phyloP scores from a whole-genome alignment of 2,888 invertebrate species.

The Amphipyra tragopoginis region DNA sequence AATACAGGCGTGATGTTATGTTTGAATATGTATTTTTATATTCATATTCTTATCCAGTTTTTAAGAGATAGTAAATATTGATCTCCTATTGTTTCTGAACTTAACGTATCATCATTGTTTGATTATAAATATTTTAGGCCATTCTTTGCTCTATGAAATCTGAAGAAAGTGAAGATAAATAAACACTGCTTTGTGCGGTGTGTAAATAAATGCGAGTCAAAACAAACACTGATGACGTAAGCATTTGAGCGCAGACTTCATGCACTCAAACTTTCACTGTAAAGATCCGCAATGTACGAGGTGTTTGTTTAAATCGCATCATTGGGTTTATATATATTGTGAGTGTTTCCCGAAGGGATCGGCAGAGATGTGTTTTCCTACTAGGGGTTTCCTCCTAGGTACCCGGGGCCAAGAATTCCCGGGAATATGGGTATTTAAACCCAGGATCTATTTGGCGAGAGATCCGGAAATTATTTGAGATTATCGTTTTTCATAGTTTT shows the following conservation, averaged over 20 bases:
- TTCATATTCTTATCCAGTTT: not conserved
- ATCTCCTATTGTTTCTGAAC: not conserved
- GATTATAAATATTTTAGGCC: not conserved
- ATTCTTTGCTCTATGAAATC: conserved; percentile 19
- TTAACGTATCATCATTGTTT: not conserved
- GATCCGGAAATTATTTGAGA: too few relatives aligned
- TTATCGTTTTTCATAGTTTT: too few relatives aligned
- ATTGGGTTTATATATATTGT: too few relatives aligned
- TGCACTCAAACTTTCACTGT: conserved; percentile 34
- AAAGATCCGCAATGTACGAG: not conserved
- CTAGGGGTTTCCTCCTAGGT: too few relatives aligned
- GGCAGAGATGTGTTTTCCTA: too few relatives aligned
- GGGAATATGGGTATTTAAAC: too few relatives aligned
- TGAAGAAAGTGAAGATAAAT: conserved; percentile 40
- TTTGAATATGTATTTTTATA: not conserved
- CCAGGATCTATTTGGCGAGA: too few relatives aligned
- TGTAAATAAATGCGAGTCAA: conserved; percentile 14
- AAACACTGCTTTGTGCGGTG: conserved; percentile 21
- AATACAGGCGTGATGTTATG: too few relatives aligned
- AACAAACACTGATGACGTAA: conserved; percentile 20
- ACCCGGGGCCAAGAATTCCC: too few relatives aligned
- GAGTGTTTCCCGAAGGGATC: too few relatives aligned
- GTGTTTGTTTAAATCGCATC: too few relatives aligned
- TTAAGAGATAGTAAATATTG: conserved; percentile 8
- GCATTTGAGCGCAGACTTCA: conserved; percentile 4